These are phyloP conservation scores for Tadarida brasiliensis DNA, from an alignment of 2,797 vertebrate species.

Conservation along the genomic window DNA sequence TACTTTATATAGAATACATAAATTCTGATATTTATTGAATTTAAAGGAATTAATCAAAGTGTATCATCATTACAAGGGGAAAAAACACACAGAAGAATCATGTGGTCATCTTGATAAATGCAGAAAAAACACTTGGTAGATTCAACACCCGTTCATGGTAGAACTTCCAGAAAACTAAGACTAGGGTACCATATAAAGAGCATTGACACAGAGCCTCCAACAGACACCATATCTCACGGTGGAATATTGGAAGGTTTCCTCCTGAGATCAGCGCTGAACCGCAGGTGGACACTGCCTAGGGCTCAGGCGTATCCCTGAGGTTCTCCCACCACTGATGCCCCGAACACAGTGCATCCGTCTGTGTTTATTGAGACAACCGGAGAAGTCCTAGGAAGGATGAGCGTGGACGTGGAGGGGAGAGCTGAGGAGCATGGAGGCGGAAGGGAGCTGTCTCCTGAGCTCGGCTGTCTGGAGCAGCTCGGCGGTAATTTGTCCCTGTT, in stretches of 20 bases:
- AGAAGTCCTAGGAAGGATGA: not conserved
- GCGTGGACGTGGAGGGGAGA: not conserved
- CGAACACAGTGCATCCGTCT: not conserved
- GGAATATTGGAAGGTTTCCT: conserved; percentile 12
- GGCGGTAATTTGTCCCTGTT: not conserved
- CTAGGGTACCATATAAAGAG: not conserved
- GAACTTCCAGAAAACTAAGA: not conserved
- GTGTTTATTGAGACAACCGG: not conserved
- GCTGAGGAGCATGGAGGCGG: not conserved
- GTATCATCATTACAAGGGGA: not conserved
- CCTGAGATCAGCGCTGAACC: not conserved
- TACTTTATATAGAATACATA: not conserved
- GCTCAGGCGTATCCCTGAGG: not conserved
- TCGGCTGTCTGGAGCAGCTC: not conserved
- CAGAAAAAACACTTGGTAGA: not conserved
- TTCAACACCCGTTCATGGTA: not conserved
- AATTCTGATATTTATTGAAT: conserved; percentile 44
- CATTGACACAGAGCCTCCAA: not conserved
- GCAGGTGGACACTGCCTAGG: not conserved
- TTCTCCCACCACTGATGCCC: not conserved
- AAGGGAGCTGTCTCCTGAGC: not conserved
- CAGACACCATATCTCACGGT: not conserved
- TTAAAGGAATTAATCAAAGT: conserved; percentile 40
- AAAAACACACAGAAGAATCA: not conserved
- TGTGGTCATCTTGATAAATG: conserved; percentile 12